Percentiles rank a stretch among this genome's conserved stretches.
Evolutionary conservation across 1,140 invertebrate species (phyloP).

Genomic region (Bursaphelenchus mucronatus): DNA sequence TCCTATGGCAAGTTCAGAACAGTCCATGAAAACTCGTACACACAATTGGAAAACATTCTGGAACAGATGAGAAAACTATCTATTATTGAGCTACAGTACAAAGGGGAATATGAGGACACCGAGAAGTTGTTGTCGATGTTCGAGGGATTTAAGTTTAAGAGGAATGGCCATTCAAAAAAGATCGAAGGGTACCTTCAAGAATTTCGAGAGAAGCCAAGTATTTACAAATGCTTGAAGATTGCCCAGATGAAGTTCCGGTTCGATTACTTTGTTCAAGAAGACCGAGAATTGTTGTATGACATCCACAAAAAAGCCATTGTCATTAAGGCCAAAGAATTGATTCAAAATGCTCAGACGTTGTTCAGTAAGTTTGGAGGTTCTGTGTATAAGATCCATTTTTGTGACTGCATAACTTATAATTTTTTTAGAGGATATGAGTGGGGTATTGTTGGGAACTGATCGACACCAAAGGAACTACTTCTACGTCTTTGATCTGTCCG

Average conservation of each 20-base stretch:
- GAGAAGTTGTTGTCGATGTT: conserved; percentile 3
- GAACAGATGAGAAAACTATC: not conserved
- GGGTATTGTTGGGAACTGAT: conserved; percentile 8
- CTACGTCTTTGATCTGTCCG: not conserved
- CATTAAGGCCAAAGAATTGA: conserved; percentile 1
- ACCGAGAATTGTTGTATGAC: conserved; percentile 1
- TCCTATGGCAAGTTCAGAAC: too few species aligned
- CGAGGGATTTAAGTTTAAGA: conserved; percentile 6
- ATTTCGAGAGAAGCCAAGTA: not conserved
- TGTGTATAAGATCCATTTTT: too few species aligned
- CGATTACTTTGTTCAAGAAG: conserved; percentile 7
- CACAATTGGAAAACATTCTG: too few species aligned
- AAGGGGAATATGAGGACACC: conserved; percentile 14
- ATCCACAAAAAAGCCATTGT: conserved; percentile 13
- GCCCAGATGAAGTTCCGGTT: conserved; percentile 5
- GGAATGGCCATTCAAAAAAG: conserved; percentile 17
- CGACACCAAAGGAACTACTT: conserved; percentile 2
- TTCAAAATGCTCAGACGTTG: not conserved
- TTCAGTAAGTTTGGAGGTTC: not conserved
- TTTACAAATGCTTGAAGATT: conserved; percentile 1
- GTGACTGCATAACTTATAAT: not conserved
- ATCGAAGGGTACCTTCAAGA: conserved; percentile 2
- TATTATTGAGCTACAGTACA: conserved; percentile 12
- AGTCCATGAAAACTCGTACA: too few species aligned
- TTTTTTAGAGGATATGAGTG: conserved; percentile 4